Evolutionary conservation across 2,888 invertebrate species (phyloP), one percentile per base, ranked within the genome.

Genomic region (Meliscaeva auricollis): DNA sequence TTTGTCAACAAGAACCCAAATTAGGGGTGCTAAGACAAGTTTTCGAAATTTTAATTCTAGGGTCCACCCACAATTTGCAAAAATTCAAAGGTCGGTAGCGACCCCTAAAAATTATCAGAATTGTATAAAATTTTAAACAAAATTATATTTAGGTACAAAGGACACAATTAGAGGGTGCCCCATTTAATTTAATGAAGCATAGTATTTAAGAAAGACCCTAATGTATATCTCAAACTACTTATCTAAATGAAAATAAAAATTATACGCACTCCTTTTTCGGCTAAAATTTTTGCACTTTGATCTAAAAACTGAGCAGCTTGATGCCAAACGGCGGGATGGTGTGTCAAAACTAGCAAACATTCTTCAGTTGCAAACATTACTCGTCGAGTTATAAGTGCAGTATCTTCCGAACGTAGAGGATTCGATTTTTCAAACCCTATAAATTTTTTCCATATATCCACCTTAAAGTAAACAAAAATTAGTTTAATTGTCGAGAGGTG

Each of bases 281-380:
- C 96, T 77, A 99, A 94, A 88, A 97, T 94, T 91, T 98, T 98
- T 41, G 98, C 97, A 87, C 98, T 98, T 90, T 98, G 96, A 91
- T 99, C 99, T 58, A 99, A 94, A 93, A 98, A 99, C 90, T 98
- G 96, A 0, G 99, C 98, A 0, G 99, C 99, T 93, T 99, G 99
- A 91, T 98, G 98, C 99, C 99, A 99, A 79, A 99, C 97, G 88
- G 99, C 99, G 0, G 99, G 98, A 92, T 99, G 98, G 93, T 99
- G 99, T 0, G 98, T 98, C 41, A 99, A 93, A 90, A 99, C 99
- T 54, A 99, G 93, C 60, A 99, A 93, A 89, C 99, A 98, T 92
- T 99, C 99, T 90, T 99, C 99, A 87, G 99, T 98, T 0, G 99
- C 99, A 93, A 99, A 99, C 95, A 99, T 98, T 0, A 99, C 99